phyloP scores from a whole-genome alignment of 2,797 vertebrate genomes.

The Clarias pachynema region DNA sequence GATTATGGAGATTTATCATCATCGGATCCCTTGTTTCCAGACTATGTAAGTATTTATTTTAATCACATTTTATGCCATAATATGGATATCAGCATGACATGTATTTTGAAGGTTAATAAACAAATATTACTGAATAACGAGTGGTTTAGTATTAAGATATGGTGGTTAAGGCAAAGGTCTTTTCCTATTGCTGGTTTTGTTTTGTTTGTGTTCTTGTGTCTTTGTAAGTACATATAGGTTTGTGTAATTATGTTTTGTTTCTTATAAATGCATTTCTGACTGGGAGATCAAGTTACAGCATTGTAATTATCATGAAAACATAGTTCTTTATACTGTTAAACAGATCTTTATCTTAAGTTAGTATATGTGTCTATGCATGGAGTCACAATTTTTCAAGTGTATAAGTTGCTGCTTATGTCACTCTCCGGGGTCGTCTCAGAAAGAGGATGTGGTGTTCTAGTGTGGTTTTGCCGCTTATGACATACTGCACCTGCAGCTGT shows the following conservation, averaged over 20 bases:
- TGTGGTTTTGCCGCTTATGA: slow-evolving; percentile 71
- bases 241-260: background rate
- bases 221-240: background rate
- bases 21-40: background rate
- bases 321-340: slow-evolving; percentile 30
- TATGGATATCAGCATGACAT: background rate
- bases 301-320: slow-evolving; percentile 60
- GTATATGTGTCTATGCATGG: slow-evolving; percentile 38
- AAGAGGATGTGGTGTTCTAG: slow-evolving; percentile 69
- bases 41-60: slow-evolving; percentile 39
- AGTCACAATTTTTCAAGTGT: slow-evolving; percentile 10
- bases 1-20: background rate
- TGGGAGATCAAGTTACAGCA: background rate
- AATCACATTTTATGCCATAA: background rate
- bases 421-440: slow-evolving; percentile 28
- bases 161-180: background rate
- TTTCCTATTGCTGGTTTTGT: background rate
- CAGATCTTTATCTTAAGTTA: slow-evolving; percentile 38
- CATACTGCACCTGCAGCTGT: slow-evolving; percentile 67
- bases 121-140: background rate
- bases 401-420: slow-evolving; percentile 12
- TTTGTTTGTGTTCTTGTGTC: background rate
- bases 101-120: background rate
- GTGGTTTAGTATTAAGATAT: background rate
- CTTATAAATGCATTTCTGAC: background rate